Conservation (phyloP, 2,797 vertebrate genomes). For the Sebastolobus altivelis region DNA sequence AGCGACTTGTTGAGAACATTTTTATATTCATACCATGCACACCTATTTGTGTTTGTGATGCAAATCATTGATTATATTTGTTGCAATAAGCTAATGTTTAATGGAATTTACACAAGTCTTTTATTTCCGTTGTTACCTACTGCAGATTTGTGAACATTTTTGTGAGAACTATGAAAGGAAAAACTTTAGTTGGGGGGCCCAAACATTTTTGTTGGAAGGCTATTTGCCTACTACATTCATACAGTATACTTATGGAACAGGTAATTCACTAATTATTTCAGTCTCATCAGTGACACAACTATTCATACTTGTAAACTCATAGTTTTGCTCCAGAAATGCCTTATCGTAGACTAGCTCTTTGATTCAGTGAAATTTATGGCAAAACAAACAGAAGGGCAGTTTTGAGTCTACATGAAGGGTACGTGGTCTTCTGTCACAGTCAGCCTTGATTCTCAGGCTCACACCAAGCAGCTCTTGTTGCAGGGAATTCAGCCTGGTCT, state of each 20-base stretch:
- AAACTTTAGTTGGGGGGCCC: background rate
- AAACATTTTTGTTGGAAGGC: background rate
- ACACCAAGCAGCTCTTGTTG: slow-evolving; percentile 75
- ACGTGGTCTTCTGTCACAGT: slow-evolving; percentile 46
- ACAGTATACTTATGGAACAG: background rate
- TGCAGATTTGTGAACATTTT: background rate
- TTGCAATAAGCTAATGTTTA: background rate
- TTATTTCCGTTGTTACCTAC: background rate
- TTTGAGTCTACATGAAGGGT: slow-evolving; percentile 30
- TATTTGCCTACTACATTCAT: background rate
- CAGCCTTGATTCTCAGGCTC: slow-evolving; percentile 67
- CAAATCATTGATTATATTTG: background rate
- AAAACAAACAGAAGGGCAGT: slow-evolving; percentile 26
- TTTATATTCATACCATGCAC: too few species aligned
- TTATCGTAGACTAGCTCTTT: background rate
- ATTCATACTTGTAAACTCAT: background rate
- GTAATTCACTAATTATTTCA: background rate
- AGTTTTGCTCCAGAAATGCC: background rate
- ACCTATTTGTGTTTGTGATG: background rate
- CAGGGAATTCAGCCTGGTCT: slow-evolving; percentile 71
- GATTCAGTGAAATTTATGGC: background rate
- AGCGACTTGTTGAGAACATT: too few species aligned
- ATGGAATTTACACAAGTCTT: background rate
- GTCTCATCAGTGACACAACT: background rate
- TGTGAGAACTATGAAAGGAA: background rate